Percentiles rank a stretch among this genome's conserved stretches.
phyloP scores from a whole-genome alignment of 1,140 invertebrate species.

The Macrobrachium nipponense region DNA sequence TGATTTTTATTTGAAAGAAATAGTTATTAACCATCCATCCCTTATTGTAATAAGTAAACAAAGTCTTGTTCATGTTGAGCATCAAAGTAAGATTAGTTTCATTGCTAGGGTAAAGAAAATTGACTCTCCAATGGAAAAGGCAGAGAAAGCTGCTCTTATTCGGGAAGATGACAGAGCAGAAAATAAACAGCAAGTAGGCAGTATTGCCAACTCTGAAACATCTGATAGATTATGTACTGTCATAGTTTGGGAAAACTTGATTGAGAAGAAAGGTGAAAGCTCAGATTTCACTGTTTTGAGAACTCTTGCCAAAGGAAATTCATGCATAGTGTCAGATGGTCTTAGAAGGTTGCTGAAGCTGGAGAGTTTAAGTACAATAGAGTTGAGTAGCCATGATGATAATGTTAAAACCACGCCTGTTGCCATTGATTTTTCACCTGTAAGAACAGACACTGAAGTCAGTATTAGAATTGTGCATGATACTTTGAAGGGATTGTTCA shows the following conservation, averaged over 20 bases:
- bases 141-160: not conserved
- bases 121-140: constrained; percentile 34
- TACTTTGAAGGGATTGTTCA: constrained; percentile 6
- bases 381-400: constrained; percentile 17
- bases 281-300: not conserved
- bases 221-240: constrained; percentile 19
- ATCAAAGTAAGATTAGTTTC: constrained; percentile 27
- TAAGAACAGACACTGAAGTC: not conserved
- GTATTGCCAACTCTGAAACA: not conserved
- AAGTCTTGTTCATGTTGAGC: constrained; percentile 14
- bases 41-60: constrained; percentile 37
- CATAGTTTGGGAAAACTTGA: constrained; percentile 54
- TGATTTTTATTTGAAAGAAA: not conserved
- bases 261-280: not conserved
- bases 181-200: constrained; percentile 16
- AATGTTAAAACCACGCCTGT: constrained; percentile 3
- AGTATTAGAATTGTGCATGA: not conserved
- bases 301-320: constrained; percentile 12
- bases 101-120: constrained; percentile 24
- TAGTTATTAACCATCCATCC: constrained; percentile 38
- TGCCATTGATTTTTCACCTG: constrained; percentile 18
- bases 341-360: constrained; percentile 37
- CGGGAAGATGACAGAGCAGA: constrained; percentile 37
- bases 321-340: constrained; percentile 30
- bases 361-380: constrained; percentile 21